Percentiles rank a stretch among this genome's conserved stretches.
These are phyloP conservation scores for Macquaria australasica DNA, from an alignment of 2,113 vertebrate genomes.

Conservation along the genomic window DNA sequence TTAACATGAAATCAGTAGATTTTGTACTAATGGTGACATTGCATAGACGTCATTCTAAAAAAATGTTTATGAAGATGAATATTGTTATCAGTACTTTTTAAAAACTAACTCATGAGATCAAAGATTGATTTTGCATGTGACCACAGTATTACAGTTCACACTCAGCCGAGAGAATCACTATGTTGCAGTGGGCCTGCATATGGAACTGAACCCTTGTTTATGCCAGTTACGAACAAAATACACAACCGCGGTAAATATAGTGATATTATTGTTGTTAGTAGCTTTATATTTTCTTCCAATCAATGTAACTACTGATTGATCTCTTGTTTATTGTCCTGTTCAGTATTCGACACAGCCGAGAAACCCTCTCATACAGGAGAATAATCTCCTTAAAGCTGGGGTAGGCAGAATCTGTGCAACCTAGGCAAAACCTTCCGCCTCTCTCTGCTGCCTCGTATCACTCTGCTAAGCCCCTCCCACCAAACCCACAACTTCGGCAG, in stretches of 20 bases:
- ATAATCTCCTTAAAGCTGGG: no score
- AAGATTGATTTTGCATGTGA: conserved; percentile 54
- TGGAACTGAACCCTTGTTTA: conserved; percentile 31
- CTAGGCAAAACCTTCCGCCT: no score
- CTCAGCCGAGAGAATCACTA: conserved; percentile 36
- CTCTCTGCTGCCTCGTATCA: no score
- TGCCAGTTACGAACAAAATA: conserved; percentile 61
- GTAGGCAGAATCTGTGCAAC: no score
- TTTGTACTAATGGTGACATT: conserved; percentile 74
- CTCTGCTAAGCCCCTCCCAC: no score
- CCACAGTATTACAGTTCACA: conserved; percentile 67
- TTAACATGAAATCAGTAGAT: conserved; percentile 62
- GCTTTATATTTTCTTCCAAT: conserved; percentile 74
- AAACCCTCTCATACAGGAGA: conserved; percentile 25
- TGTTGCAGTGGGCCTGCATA: conserved; percentile 27
- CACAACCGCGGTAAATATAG: conserved; percentile 43
- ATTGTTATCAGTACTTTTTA: conserved; percentile 56
- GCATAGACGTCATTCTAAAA: conserved; percentile 54
- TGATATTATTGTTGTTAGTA: conserved; percentile 69
- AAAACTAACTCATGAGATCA: conserved; percentile 68
- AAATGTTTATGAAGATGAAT: conserved; percentile 66
- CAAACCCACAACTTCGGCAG: no score
- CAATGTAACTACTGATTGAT: conserved; percentile 81
- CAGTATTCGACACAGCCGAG: conserved; percentile 56
- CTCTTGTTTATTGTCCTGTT: conserved; percentile 61